Evolutionary conservation across 2,113 vertebrate genomes (phyloP).

Genomic region (Microtus pennsylvanicus): DNA sequence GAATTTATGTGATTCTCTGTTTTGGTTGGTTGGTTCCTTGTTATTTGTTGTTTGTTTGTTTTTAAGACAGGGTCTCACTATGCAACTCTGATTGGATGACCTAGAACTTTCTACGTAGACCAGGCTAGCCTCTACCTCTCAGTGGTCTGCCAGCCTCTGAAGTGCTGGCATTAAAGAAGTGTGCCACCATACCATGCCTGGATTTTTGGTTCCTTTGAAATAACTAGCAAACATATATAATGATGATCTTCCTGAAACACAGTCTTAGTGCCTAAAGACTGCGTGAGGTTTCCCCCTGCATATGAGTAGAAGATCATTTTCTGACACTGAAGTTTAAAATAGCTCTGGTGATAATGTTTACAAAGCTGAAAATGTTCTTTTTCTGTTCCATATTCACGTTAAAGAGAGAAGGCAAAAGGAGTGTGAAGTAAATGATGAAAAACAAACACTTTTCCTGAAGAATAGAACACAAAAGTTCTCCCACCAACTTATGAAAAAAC

Average conservation of each 20-base stretch:
- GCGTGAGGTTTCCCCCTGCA: not conserved
- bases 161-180: not conserved
- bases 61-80: not conserved
- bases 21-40: not conserved
- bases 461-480: constrained; percentile 15
- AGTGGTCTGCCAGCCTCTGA: not conserved
- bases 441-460: not conserved
- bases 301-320: constrained; percentile 30
- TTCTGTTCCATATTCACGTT: not conserved
- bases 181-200: not conserved
- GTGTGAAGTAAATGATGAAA: constrained; percentile 43
- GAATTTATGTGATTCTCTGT: not conserved
- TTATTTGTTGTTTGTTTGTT: not conserved
- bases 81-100: not conserved
- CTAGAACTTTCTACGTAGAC: not conserved
- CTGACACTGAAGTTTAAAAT: constrained; percentile 53
- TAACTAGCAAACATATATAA: not conserved
- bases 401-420: constrained; percentile 50
- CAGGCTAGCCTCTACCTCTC: not conserved
- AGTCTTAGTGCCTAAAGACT: constrained; percentile 10
- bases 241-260: not conserved
- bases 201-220: constrained; percentile 33
- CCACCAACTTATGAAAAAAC: not conserved
- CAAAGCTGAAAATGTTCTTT: constrained; percentile 54
- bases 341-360: constrained; percentile 50